Evolutionary conservation across 2,797 vertebrate genomes (phyloP), one percentile per base, ranked within the genome.

Genomic region (Eulemur mongoz): DNA sequence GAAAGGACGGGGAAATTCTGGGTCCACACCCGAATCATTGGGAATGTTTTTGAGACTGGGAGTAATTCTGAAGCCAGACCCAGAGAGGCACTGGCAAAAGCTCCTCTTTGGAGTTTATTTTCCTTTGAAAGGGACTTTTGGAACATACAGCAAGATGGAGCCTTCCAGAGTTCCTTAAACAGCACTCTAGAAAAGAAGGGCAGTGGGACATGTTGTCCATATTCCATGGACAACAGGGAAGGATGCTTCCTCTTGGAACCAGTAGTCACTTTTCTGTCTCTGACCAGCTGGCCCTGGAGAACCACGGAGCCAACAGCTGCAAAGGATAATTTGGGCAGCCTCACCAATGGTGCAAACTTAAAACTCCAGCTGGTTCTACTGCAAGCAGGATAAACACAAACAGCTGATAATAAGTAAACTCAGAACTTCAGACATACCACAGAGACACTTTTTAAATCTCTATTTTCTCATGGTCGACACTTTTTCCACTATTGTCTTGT

Each of bases 331-430:
- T 75, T 96, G 89, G 89, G 70, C 79, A 83, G 84, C 59, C 11
- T 69, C 35, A 40, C 13, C 18, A 63, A 70, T 4, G 2, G 20
- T 72, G 25, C 79, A 72, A 32, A 83, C 38, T 54, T 57, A 79
- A 79, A 91, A 78, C 70, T 61, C 82, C 85, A 95, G 50, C 93
- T 94, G 93, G 61, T 76, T 89, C 59, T 79, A 40, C 61, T 10
- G 7, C 18, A 81, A 67, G 45, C 8, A 65, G 20, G 27, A 89
- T 89, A 93, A 89, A 87, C 59, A 69, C 48, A 89, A 76, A 54
- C 50, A 86, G 81, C 70, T 92, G 85, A 75, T 59, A 69, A 32
- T 57, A n/a, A 89, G 79, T 27, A 59, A 88, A 85, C 14, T 52
- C 67, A 84, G 40, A 75, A 70, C 50, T 67, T 87, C 25, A 83